A percentile compares a stretch with the other conserved stretches of the same genome.
phyloP scores from a whole-genome alignment of 1,140 invertebrate species.

The Vollenhovia emeryi region DNA sequence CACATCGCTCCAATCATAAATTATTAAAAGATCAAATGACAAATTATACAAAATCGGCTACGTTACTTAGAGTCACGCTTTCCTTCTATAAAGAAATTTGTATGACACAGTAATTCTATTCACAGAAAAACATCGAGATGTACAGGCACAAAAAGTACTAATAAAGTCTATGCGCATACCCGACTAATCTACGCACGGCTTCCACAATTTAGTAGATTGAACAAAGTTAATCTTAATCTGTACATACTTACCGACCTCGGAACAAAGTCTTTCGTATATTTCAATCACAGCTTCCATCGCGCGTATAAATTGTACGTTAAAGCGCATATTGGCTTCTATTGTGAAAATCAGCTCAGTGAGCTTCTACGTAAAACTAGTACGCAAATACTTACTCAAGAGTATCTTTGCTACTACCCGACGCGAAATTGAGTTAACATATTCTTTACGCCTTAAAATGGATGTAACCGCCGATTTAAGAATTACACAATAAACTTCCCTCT shows the following conservation, averaged over 20 bases:
- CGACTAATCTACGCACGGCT: constrained; percentile 63
- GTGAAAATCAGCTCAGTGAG: constrained; percentile 1
- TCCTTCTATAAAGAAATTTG: constrained; percentile 24
- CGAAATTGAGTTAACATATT: background rate
- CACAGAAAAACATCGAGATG: constrained; percentile 33
- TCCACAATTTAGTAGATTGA: constrained; percentile 37
- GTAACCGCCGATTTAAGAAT: background rate
- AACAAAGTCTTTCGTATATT: constrained; percentile 48
- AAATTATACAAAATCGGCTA: constrained; percentile 21
- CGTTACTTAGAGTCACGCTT: constrained; percentile 27
- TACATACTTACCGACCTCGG: constrained; percentile 70
- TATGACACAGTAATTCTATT: constrained; percentile 46
- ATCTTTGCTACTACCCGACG: constrained; percentile 10
- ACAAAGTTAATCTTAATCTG: constrained; percentile 59
- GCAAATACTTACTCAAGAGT: background rate
- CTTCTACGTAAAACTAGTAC: constrained; percentile 3
- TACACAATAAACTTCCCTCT: background rate
- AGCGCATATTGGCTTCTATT: constrained; percentile 2
- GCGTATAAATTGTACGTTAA: constrained; percentile 25
- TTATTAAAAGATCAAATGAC: constrained; percentile 26
- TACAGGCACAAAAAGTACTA: constrained; percentile 45
- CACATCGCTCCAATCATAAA: constrained; percentile 28
- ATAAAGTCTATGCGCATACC: constrained; percentile 54
- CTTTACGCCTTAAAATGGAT: background rate
- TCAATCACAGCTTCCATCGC: constrained; percentile 58